Percentiles rank a stretch among this genome's conserved stretches.
Evolutionary conservation across 2,888 invertebrate genomes (phyloP).

Genomic region (Sinotaia quadrata): DNA sequence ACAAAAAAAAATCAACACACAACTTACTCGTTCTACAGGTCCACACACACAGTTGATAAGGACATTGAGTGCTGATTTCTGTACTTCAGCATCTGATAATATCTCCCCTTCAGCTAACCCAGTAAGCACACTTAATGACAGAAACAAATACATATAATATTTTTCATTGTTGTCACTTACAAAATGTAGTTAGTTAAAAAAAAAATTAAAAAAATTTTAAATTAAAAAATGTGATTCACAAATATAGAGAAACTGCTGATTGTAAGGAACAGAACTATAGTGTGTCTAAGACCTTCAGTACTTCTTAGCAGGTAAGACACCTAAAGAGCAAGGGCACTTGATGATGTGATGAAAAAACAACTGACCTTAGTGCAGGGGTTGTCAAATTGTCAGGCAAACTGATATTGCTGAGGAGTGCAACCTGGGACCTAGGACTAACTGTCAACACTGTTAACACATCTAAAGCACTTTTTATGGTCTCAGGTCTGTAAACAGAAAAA

Average conservation of each 20-base stretch:
- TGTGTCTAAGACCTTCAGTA: no score
- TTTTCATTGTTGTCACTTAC: no score
- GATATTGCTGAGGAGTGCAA: conserved; percentile 72
- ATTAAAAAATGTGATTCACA: no score
- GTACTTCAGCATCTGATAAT: conserved; percentile 90
- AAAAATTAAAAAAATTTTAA: no score
- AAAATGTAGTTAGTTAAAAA: no score
- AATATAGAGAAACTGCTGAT: no score
- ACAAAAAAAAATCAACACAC: no score
- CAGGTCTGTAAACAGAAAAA: conserved; percentile 76
- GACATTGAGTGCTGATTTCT: conserved; percentile 90
- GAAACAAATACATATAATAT: no score
- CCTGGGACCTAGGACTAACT: conserved; percentile 85
- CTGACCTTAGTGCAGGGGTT: conserved; percentile 65
- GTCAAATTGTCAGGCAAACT: conserved; percentile 75
- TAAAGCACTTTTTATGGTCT: conserved; percentile 84
- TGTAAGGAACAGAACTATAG: no score
- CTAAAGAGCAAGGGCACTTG: no score
- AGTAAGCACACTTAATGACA: conserved; percentile 81
- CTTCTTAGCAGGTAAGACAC: no score
- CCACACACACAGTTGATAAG: conserved; percentile 95
- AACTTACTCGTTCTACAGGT: conserved; percentile 83
- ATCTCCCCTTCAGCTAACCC: conserved; percentile 93
- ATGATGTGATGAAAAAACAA: neutral
- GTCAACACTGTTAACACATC: conserved; percentile 93